A percentile compares a stretch with the other conserved stretches of the same genome.
Evolutionary conservation across 2,888 invertebrate genomes (phyloP).

Genomic region (Diploptera punctata): DNA sequence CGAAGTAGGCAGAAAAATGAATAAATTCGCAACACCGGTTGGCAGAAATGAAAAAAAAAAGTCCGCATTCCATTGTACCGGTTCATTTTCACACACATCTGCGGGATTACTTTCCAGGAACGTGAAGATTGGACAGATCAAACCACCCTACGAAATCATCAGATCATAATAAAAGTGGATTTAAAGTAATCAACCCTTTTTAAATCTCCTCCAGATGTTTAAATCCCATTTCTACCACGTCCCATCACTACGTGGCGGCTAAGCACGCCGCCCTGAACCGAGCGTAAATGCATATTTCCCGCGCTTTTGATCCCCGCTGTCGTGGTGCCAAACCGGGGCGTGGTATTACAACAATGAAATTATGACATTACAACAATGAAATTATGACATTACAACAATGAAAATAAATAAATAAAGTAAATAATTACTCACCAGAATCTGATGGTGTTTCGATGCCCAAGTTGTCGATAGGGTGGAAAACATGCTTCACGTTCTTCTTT

Average conservation of each 20-base stretch:
- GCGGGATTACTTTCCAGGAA: no score
- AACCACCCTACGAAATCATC: no score
- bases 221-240: conserved; percentile 1
- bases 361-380: no score
- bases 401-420: neutral
- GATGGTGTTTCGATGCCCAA: conserved; percentile 87
- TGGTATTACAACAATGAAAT: neutral
- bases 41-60: no score
- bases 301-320: conserved; percentile 4
- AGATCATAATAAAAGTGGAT: no score
- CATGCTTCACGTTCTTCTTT: conserved; percentile 58
- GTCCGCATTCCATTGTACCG: no score
- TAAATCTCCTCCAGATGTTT: conserved; percentile 14
- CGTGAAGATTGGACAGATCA: no score
- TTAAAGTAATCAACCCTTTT: neutral
- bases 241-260: neutral
- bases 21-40: no score
- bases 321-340: neutral
- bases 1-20: no score
- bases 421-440: conserved; percentile 78
- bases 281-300: neutral
- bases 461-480: conserved; percentile 67
- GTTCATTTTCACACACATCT: no score
- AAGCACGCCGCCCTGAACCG: neutral
- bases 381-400: no score